Percentiles rank a stretch among this genome's conserved stretches.
Conservation (phyloP, 2,888 invertebrate species). For the Stegana nigrithorax region DNA sequence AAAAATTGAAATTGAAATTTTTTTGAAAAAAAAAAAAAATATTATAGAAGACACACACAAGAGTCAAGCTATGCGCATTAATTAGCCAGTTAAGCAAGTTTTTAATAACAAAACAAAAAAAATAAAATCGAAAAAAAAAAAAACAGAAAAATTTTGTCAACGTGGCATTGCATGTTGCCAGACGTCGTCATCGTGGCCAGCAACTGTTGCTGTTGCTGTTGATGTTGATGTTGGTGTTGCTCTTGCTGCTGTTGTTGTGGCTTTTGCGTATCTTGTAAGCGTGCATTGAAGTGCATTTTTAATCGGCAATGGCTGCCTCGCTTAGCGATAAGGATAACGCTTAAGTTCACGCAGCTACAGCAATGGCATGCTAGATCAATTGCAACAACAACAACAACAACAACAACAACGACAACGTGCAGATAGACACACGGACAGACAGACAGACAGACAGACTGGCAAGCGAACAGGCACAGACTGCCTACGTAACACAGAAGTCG, state of each 20-base stretch:
- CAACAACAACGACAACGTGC: neutral
- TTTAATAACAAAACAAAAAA: constrained; percentile 23
- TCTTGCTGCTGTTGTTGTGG: too few species aligned
- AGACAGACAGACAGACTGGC: too few species aligned
- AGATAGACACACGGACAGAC: neutral
- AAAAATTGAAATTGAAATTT: too few species aligned
- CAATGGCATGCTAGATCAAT: too few species aligned
- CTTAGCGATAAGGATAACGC: constrained; percentile 43
- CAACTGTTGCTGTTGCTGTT: neutral
- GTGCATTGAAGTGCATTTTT: constrained; percentile 58
- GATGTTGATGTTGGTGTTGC: too few species aligned
- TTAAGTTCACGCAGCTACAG: constrained; percentile 27
- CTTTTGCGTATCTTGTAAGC: constrained; percentile 12
- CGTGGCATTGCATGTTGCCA: constrained; percentile 42
- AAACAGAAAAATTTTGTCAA: constrained; percentile 45
- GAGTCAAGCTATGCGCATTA: neutral
- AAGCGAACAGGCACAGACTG: neutral
- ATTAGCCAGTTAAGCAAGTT: neutral
- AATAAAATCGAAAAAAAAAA: constrained; percentile 23
- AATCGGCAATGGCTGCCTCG: constrained; percentile 59
- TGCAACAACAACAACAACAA: neutral
- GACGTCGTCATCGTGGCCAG: neutral
- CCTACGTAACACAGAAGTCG: constrained; percentile 7
- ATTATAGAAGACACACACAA: neutral
- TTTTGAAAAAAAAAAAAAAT: too few species aligned